These are phyloP conservation scores for Seriola rivoliana DNA, from an alignment of 2,113 vertebrate species.

Conservation along the genomic window DNA sequence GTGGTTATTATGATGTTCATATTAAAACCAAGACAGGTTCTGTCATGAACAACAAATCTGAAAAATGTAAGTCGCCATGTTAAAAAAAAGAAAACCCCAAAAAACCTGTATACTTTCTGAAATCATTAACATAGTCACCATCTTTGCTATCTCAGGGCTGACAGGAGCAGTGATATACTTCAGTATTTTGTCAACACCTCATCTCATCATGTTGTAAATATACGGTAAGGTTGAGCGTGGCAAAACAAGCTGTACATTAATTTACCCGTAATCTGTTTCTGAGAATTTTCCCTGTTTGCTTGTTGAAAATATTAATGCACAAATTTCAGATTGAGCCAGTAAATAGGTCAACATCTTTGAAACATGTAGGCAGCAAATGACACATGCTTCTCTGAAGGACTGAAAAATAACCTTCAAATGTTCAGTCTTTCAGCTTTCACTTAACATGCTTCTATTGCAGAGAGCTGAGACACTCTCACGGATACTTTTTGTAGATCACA, in stretches of 20 bases:
- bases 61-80: neutral
- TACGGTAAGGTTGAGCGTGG: neutral
- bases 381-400: neutral
- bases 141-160: neutral
- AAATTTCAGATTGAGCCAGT: neutral
- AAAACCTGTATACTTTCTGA: too few relatives aligned
- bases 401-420: conserved; percentile 34
- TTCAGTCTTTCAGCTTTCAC: conserved; percentile 1
- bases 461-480: neutral
- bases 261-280: conserved; percentile 3
- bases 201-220: neutral
- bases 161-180: neutral
- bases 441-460: neutral
- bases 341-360: conserved; percentile 38
- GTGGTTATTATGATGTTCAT: neutral
- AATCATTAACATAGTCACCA: neutral
- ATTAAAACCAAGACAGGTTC: neutral
- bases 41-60: neutral
- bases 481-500: neutral
- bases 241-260: neutral
- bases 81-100: neutral
- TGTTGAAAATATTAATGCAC: neutral
- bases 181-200: neutral
- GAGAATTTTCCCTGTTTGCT: neutral
- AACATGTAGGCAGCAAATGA: neutral